These are phyloP conservation scores for Trachurus trachurus DNA, from an alignment of 2,797 vertebrate genomes.

Conservation along the genomic window DNA sequence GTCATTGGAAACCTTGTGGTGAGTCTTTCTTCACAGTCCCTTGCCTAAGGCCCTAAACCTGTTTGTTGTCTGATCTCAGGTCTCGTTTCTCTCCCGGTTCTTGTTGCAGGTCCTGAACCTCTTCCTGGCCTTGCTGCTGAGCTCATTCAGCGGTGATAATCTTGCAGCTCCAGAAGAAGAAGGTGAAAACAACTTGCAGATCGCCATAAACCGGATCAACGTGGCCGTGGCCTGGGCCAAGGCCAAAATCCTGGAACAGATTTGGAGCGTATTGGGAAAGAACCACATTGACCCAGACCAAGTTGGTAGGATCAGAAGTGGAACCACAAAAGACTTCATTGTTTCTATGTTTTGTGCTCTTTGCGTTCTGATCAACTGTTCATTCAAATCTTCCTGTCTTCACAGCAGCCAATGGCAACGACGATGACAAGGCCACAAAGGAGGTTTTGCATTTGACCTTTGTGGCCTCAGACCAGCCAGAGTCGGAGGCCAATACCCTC, in stretches of 20 bases:
- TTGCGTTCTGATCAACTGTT: no score
- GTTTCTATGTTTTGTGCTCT: no score
- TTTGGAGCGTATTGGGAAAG: slow-evolving; percentile 66
- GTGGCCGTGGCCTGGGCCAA: slow-evolving; percentile 85
- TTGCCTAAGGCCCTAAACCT: slow-evolving; percentile 87
- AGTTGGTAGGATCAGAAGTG: slow-evolving; percentile 29
- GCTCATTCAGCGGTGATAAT: slow-evolving; percentile 94
- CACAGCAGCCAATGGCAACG: slow-evolving; percentile 16
- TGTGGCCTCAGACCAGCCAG: slow-evolving; percentile 27
- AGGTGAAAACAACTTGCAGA: slow-evolving; percentile 95
- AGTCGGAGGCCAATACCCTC: neutral
- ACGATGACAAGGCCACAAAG: slow-evolving; percentile 22
- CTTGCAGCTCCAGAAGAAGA: slow-evolving; percentile 90
- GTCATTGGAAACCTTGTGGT: slow-evolving; percentile 97
- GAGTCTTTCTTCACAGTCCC: slow-evolving; percentile 74
- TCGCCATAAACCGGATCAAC: slow-evolving; percentile 91
- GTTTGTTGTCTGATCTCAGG: slow-evolving; percentile 87
- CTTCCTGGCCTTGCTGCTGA: slow-evolving; percentile 95
- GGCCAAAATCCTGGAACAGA: slow-evolving; percentile 69
- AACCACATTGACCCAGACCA: neutral
- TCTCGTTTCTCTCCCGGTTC: neutral
- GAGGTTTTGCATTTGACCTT: slow-evolving; percentile 60
- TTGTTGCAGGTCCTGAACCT: slow-evolving; percentile 91
- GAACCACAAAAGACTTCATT: neutral
- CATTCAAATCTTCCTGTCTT: neutral